These are phyloP conservation scores for Adoxophyes honmai DNA, from an alignment of 1,140 invertebrate genomes.

Conservation along the genomic window DNA sequence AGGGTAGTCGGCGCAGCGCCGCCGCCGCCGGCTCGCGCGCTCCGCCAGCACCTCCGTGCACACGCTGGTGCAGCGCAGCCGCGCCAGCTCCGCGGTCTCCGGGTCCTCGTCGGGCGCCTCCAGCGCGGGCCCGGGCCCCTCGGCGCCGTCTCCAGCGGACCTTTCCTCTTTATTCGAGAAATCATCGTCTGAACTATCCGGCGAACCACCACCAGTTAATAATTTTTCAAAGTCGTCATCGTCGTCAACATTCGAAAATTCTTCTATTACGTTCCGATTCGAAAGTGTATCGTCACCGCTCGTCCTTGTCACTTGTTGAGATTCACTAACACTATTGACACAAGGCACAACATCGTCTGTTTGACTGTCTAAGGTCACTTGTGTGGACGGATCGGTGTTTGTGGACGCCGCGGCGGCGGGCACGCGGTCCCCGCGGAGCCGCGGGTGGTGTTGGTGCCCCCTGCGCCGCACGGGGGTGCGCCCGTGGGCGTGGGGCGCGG, in stretches of 20 bases:
- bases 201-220: conserved; percentile 53
- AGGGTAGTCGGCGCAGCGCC: conserved; percentile 93
- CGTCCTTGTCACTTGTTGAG: conserved; percentile 74
- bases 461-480: conserved; percentile 81
- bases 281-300: conserved; percentile 76
- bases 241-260: conserved; percentile 61
- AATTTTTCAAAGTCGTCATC: conserved; percentile 60
- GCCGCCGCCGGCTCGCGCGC: conserved; percentile 85
- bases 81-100: conserved; percentile 87
- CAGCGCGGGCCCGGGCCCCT: conserved; percentile 41
- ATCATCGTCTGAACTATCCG: conserved; percentile 60
- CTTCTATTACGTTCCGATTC: conserved; percentile 61
- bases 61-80: conserved; percentile 91
- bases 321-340: conserved; percentile 76
- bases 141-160: conserved; percentile 61
- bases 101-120: conserved; percentile 81
- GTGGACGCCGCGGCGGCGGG: conserved; percentile 70
- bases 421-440: conserved; percentile 71
- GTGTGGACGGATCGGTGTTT: conserved; percentile 79
- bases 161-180: conserved; percentile 67
- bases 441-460: conserved; percentile 88
- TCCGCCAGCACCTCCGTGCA: conserved; percentile 91
- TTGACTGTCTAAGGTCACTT: conserved; percentile 76
- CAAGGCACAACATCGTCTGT: conserved; percentile 75
- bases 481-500: conserved; percentile 78